Conservation (phyloP, 1,140 invertebrate genomes). For the Euwallacea fornicatus region DNA sequence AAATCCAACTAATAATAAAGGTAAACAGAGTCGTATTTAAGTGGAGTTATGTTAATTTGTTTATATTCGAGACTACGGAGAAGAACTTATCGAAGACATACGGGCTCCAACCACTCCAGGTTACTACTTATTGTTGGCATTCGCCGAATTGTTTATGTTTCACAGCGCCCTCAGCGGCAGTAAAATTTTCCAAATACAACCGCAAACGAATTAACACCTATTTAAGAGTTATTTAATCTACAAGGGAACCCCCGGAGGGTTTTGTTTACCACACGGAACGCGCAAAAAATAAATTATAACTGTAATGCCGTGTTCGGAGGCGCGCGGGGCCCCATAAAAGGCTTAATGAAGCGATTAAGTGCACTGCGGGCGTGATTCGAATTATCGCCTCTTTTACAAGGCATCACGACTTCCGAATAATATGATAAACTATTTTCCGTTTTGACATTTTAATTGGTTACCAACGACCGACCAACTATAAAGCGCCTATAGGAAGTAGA, state of each 20-base stretch:
- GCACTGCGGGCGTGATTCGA: slow-evolving; percentile 32
- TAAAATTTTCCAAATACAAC: too few relatives aligned
- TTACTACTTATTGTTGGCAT: too few relatives aligned
- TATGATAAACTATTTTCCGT: slow-evolving; percentile 27
- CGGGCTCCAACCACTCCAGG: too few relatives aligned
- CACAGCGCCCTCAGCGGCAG: too few relatives aligned
- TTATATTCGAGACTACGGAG: too few relatives aligned
- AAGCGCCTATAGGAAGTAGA: too few relatives aligned
- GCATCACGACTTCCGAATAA: slow-evolving; percentile 28
- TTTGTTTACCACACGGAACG: slow-evolving; percentile 11
- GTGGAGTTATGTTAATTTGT: too few relatives aligned
- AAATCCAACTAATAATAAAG: too few relatives aligned
- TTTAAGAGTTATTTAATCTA: not conserved
- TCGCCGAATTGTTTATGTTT: too few relatives aligned
- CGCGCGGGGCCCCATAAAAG: slow-evolving; percentile 21
- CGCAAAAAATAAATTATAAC: slow-evolving; percentile 31
- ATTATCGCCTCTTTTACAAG: slow-evolving; percentile 29
- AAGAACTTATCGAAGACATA: too few relatives aligned
- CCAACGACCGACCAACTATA: slow-evolving; percentile 11
- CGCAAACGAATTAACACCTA: not conserved
- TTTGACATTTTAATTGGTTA: slow-evolving; percentile 26
- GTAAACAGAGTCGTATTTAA: too few relatives aligned
- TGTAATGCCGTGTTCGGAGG: slow-evolving; percentile 21
- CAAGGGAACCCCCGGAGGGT: slow-evolving; percentile 20
- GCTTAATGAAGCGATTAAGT: slow-evolving; percentile 33